Evolutionary conservation across 1,140 invertebrate genomes (phyloP), one percentile per base, ranked within the genome.

Genomic region (Bursaphelenchus mucronatus): DNA sequence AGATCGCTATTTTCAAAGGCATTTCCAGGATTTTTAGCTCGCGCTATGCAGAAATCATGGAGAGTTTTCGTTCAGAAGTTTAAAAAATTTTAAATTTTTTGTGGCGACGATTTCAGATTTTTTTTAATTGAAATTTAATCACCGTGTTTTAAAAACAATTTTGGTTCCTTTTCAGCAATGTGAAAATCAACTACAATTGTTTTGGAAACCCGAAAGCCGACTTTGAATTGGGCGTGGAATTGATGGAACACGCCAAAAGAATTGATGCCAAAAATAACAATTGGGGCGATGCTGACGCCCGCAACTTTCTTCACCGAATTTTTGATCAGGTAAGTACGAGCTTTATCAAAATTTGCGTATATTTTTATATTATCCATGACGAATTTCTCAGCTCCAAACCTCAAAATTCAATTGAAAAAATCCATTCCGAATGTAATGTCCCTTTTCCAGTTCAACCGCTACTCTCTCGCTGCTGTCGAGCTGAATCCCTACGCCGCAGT

Each of bases 231-330:
- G 92, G 91, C 0, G 94, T 91, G 1, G 94, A 97, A 78, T 84
- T 97, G 2, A 88, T 90, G 73, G 92, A 96, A 81, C 94, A 95
- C 76, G 93, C 91, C 71, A 89, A 90, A 82, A 84, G 87, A n/a
- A 89, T 98, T 8, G 91, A 96, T 81, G 94, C 91, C 67, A 90
- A 90, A 5, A 90, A 87, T 73, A 98, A 98, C 79, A 98, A 92
- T 90, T 86, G 97, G 66, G 91, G 92, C 13, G 88, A 76, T 52
- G 67, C 71, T 21, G 66, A 76, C 17, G 70, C 63, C 9, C 52
- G 64, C n/a, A 85, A 73, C 85, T 85, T 1, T 86, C 88, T 66
- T 90, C 57, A 72, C 15, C 62, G 76, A 21, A 82, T 80, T 53
- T 80, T 80, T 61, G 78, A 80, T 68, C 78, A 79, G 69, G 73